Evolutionary conservation across 2,113 vertebrate genomes (phyloP).

Genomic region (Opisthocomus hoazin): DNA sequence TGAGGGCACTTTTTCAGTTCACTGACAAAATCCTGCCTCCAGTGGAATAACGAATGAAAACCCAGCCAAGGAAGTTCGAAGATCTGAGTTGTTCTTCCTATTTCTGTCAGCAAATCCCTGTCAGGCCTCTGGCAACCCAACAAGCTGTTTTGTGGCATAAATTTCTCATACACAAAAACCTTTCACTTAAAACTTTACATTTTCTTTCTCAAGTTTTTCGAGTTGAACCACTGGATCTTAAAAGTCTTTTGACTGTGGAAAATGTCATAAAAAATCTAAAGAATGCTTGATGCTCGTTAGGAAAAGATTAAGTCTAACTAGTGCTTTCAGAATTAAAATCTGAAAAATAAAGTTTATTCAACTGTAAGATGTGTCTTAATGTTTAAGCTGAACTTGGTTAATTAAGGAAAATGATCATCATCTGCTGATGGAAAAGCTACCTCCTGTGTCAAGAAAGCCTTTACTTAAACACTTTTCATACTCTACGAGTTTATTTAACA

Average conservation of each 20-base stretch:
- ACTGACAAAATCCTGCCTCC: neutral
- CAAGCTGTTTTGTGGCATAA: neutral
- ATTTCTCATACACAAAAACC: neutral
- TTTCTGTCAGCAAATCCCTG: neutral
- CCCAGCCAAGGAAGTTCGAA: neutral
- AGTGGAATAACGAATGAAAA: neutral
- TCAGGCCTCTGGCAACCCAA: neutral
- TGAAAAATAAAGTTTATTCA: neutral
- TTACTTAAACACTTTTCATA: neutral
- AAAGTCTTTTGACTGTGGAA: neutral
- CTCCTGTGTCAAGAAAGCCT: neutral
- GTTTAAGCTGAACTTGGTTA: neutral
- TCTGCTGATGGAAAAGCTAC: neutral
- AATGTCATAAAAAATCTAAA: neutral
- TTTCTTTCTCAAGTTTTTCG: neutral
- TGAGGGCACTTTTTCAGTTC: neutral
- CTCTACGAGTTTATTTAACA: neutral
- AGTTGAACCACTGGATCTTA: neutral
- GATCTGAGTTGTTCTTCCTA: neutral
- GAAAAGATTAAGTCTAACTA: neutral
- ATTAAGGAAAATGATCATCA: slow-evolving; percentile 22
- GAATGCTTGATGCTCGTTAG: neutral
- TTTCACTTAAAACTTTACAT: neutral
- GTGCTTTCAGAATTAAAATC: neutral
- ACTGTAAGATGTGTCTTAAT: neutral